phyloP scores from a whole-genome alignment of 2,113 vertebrate genomes.

The Alligator sinensis region DNA sequence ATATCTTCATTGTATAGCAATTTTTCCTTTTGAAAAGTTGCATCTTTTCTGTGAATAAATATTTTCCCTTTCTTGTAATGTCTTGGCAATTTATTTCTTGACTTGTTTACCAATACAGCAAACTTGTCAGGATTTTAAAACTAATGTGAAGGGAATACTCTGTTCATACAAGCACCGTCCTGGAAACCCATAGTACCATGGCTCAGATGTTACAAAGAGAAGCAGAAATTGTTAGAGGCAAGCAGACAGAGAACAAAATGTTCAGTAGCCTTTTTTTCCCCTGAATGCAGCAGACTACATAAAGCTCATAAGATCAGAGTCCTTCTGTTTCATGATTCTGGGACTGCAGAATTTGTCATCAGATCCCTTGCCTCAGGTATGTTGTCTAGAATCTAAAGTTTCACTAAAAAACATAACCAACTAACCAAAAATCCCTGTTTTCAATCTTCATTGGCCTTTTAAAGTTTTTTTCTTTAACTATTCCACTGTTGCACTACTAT shows the following conservation, averaged over 20 bases:
- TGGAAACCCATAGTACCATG: conserved; percentile 78
- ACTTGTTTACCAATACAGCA: conserved; percentile 21
- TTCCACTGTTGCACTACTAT: background rate
- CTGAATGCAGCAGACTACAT: background rate
- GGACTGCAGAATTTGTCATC: background rate
- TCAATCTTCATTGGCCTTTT: background rate
- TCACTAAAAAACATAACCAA: background rate
- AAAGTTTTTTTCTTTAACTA: background rate
- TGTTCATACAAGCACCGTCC: conserved; percentile 79
- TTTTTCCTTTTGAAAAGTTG: background rate
- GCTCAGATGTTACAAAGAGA: conserved; percentile 50
- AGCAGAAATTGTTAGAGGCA: conserved; percentile 2
- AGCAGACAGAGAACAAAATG: conserved; percentile 17
- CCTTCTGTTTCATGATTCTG: background rate
- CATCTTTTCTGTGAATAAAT: background rate
- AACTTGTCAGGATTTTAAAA: conserved; percentile 28
- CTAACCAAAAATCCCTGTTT: background rate
- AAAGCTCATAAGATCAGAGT: background rate
- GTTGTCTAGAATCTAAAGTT: background rate
- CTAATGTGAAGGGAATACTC: conserved; percentile 75
- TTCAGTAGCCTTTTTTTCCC: background rate
- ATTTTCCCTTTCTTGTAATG: conserved; percentile 44
- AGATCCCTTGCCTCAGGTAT: background rate
- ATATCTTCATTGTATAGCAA: background rate
- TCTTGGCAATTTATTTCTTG: conserved; percentile 13